Evolutionary conservation across 2,888 invertebrate species (phyloP).

Genomic region (Phalangium opilio): DNA sequence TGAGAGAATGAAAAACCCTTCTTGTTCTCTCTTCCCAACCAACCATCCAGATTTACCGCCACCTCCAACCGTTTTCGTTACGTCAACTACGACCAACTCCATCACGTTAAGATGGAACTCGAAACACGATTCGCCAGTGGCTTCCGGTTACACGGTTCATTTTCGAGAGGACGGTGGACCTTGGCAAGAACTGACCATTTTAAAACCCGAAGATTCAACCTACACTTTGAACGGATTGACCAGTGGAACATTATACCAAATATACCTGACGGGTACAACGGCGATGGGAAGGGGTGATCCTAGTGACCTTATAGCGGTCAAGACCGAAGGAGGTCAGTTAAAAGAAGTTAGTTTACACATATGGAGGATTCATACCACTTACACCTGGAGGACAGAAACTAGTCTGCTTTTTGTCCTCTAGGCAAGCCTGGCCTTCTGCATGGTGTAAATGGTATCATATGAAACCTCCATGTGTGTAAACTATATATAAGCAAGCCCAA

Average conservation of each 20-base stretch:
- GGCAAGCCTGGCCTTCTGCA: too few species aligned
- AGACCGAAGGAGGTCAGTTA: slow-evolving; percentile 13
- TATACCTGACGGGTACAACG: slow-evolving; percentile 21
- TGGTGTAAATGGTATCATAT: too few species aligned
- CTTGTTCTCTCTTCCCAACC: too few species aligned
- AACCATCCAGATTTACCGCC: slow-evolving; percentile 18
- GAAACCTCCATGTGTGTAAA: too few species aligned
- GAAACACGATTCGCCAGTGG: too few species aligned
- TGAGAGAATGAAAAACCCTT: too few species aligned
- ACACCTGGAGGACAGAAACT: too few species aligned
- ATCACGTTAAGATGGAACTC: slow-evolving; percentile 11
- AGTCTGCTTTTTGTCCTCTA: too few species aligned
- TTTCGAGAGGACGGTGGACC: slow-evolving; percentile 12
- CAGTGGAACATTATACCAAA: slow-evolving; percentile 18
- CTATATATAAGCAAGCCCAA: too few species aligned
- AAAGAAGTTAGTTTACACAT: too few species aligned
- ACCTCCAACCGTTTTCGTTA: slow-evolving; percentile 15
- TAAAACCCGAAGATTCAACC: slow-evolving; percentile 14
- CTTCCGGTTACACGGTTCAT: slow-evolving; percentile 12
- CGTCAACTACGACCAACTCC: slow-evolving; percentile 14
- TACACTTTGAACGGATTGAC: slow-evolving; percentile 19
- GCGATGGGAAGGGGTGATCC: slow-evolving; percentile 21
- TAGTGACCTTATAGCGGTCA: slow-evolving; percentile 16
- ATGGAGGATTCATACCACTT: too few species aligned
- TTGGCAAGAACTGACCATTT: slow-evolving; percentile 15